These are phyloP conservation scores for Galagoides demidoff DNA, from an alignment of 2,797 vertebrate genomes.

Conservation along the genomic window DNA sequence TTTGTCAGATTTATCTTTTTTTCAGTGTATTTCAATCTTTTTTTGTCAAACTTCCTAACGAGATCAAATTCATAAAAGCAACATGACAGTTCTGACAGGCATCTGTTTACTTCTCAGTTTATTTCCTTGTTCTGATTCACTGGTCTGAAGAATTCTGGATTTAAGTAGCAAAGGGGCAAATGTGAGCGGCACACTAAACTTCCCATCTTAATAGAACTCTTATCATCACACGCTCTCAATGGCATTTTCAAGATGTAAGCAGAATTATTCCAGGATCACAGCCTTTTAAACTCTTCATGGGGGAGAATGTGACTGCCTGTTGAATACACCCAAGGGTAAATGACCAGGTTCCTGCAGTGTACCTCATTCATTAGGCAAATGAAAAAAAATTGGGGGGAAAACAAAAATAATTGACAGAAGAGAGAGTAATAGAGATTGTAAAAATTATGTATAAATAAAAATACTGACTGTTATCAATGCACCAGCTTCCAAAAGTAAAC, in stretches of 20 bases:
- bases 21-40: slow-evolving; percentile 65
- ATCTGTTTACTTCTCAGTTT: slow-evolving; percentile 75
- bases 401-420: background rate
- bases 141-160: slow-evolving; percentile 75
- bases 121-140: slow-evolving; percentile 82
- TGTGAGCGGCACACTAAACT: slow-evolving; percentile 65
- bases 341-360: background rate
- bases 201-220: slow-evolving; percentile 39
- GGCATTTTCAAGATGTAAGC: background rate
- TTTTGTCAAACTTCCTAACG: slow-evolving; percentile 77
- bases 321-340: background rate
- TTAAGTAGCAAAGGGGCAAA: slow-evolving; percentile 70
- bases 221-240: background rate
- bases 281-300: background rate
- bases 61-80: slow-evolving; percentile 76
- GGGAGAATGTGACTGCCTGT: background rate
- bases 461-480: background rate
- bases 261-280: background rate
- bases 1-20: slow-evolving; percentile 40
- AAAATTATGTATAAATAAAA: background rate
- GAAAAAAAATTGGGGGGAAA: background rate
- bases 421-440: background rate
- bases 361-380: background rate
- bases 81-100: slow-evolving; percentile 78
- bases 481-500: background rate